A percentile compares a stretch with the other conserved stretches of the same genome.
These are phyloP conservation scores for Hydrolagus affinis DNA, from an alignment of 2,113 vertebrate species.

Conservation along the genomic window DNA sequence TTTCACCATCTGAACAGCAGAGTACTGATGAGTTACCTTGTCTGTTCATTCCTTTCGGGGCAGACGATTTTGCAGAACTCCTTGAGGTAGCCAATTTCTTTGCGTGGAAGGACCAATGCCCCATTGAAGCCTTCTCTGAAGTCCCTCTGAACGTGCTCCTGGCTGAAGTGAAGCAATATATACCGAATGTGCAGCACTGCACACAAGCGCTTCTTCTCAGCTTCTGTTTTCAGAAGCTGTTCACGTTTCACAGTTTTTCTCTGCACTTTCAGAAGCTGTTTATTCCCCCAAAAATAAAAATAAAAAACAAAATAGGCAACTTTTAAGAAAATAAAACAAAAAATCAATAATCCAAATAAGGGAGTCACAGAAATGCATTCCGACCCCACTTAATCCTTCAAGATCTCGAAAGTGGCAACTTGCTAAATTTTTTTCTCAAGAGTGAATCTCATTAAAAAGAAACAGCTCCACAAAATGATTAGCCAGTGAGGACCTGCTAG, in stretches of 20 bases:
- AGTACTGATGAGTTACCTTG: conserved; percentile 58
- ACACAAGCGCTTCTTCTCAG: conserved; percentile 69
- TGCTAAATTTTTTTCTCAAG: too few relatives aligned
- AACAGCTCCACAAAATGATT: too few relatives aligned
- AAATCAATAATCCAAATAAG: too few relatives aligned
- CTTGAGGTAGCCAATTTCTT: conserved; percentile 71
- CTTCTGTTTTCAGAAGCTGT: conserved; percentile 61
- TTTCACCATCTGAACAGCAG: too few relatives aligned
- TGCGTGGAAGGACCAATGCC: conserved; percentile 63
- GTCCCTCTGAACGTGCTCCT: conserved; percentile 72
- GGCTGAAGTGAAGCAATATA: conserved; percentile 69
- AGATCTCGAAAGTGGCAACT: too few relatives aligned
- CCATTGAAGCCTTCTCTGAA: conserved; percentile 65
- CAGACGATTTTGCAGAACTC: conserved; percentile 71
- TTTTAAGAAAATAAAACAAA: background rate
- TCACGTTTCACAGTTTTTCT: conserved; percentile 69
- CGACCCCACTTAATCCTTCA: too few relatives aligned
- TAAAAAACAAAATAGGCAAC: background rate
- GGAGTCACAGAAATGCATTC: too few relatives aligned
- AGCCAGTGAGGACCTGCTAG: too few relatives aligned
- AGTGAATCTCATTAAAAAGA: too few relatives aligned
- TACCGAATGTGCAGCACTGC: conserved; percentile 78
- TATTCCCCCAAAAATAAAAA: conserved; percentile 28
- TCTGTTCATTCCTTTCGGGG: conserved; percentile 58
- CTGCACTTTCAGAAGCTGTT: conserved; percentile 80